Evolutionary conservation across 2,113 vertebrate species (phyloP), one percentile per base, ranked within the genome.

Genomic region (Salvelinus namaycush): DNA sequence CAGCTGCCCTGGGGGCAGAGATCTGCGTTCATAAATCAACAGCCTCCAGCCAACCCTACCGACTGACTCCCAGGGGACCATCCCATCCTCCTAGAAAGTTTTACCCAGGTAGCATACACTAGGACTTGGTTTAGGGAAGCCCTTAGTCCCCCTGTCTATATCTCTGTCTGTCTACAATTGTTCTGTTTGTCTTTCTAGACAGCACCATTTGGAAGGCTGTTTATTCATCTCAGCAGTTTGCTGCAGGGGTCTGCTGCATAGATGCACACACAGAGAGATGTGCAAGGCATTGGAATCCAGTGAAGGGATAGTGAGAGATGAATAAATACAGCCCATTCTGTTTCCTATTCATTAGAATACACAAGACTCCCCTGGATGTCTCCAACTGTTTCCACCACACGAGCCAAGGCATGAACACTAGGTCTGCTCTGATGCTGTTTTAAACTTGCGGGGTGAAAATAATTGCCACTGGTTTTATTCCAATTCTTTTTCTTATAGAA

Each of bases 41-140:
- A 76, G 76, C 83, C 76, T 75, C 73, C 76, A 57, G 81, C 70
- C 65, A 39, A 54, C 26, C 64, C 22, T 34, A n/a, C 67, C 29
- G 29, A 70, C 68, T 69, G 13, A 34, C 66, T 48, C 79, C 59
- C 22, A 59, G 76, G 44, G 69, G 78, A 54, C 51, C 12, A 54
- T 54, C 51, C 51, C 51, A 16, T 54, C 34, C 49, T 64, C 77
- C 81, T 57, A 62, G 54, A 64, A 70, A 75, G 75, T 74, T 73
- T 78, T 60, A 60, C 75, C 31, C 20, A 62, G 59, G 59, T 9
- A 7, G 2, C 20, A 16, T n/a, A n/a, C 20, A 9, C n/a, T 62
- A 16, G 59, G 18, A 22, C 1, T n/a, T n/a, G 59, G 59, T 9
- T 11, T 62, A 22, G 59, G 59, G 59, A 22, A 22, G n/a, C 59